Conservation (phyloP, 2,113 vertebrate species). For the Tragulus kanchil region DNA sequence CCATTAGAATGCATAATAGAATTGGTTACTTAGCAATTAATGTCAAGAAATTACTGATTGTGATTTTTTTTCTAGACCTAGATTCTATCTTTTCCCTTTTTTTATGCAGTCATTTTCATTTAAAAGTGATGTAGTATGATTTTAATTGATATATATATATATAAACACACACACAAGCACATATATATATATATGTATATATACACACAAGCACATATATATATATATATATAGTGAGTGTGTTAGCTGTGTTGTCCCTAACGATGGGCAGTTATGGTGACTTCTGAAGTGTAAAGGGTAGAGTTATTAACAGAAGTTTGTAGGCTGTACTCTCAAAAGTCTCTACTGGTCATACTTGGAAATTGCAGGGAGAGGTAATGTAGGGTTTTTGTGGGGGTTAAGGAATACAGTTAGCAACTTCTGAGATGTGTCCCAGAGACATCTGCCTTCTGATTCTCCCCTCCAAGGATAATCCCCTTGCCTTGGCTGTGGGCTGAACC, state of each 20-base stretch:
- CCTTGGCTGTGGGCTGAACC: not conserved
- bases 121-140: not conserved
- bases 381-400: not conserved
- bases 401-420: not conserved
- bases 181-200: not conserved
- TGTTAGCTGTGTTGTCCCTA: not conserved
- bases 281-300: not conserved
- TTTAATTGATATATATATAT: not conserved
- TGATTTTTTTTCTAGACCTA: not conserved
- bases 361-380: not conserved
- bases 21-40: not conserved
- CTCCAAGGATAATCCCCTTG: fast-evolving
- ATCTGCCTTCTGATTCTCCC: not conserved
- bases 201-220: too few species aligned
- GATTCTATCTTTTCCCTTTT: not conserved
- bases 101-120: not conserved
- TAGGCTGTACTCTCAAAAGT: not conserved
- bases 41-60: not conserved
- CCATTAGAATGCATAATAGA: not conserved
- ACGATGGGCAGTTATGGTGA: not conserved
- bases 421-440: not conserved
- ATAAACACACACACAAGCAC: too few species aligned
- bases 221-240: not conserved
- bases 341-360: not conserved
- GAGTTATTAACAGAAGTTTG: not conserved